Percentiles rank a stretch among this genome's conserved stretches.
Evolutionary conservation across 2,888 invertebrate species (phyloP).

Genomic region (Ichneumoninae sp.): DNA sequence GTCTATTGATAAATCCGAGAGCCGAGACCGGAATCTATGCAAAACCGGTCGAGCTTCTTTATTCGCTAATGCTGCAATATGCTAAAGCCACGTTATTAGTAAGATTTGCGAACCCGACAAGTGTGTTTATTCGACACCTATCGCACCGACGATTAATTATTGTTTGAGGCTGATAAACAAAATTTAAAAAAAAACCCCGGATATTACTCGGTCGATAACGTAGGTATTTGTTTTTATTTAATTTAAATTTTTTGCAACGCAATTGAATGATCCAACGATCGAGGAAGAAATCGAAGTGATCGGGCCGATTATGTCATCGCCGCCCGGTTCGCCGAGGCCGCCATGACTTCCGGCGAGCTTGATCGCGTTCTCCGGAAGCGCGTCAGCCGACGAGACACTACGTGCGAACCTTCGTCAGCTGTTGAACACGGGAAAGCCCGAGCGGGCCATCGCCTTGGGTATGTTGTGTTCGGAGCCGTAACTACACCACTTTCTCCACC

Average conservation of each 20-base stretch:
- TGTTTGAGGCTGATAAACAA: not conserved
- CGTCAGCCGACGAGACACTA: slow-evolving; percentile 25
- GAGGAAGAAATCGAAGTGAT: not conserved
- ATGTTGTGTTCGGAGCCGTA: slow-evolving; percentile 10
- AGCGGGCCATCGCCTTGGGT: slow-evolving; percentile 46
- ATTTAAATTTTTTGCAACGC: slow-evolving; percentile 2
- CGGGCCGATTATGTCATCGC: slow-evolving; percentile 27
- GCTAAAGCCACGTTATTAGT: slow-evolving; percentile 13
- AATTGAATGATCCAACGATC: not conserved
- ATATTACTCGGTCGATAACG: not conserved
- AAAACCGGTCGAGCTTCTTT: slow-evolving; percentile 30
- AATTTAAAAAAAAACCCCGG: not conserved
- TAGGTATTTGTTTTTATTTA: not conserved
- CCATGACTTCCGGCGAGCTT: slow-evolving; percentile 9
- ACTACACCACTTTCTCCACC: slow-evolving; percentile 62
- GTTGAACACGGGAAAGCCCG: slow-evolving; percentile 57
- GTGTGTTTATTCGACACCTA: not conserved
- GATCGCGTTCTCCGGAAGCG: slow-evolving; percentile 52
- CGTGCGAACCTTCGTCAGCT: slow-evolving; percentile 52
- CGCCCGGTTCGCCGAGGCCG: not conserved
- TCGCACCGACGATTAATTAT: not conserved
- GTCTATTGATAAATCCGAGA: not conserved
- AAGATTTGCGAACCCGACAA: not conserved
- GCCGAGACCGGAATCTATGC: not conserved
- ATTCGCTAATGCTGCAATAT: slow-evolving; percentile 21